phyloP scores from a whole-genome alignment of 2,113 vertebrate species.

The Albula glossodonta region DNA sequence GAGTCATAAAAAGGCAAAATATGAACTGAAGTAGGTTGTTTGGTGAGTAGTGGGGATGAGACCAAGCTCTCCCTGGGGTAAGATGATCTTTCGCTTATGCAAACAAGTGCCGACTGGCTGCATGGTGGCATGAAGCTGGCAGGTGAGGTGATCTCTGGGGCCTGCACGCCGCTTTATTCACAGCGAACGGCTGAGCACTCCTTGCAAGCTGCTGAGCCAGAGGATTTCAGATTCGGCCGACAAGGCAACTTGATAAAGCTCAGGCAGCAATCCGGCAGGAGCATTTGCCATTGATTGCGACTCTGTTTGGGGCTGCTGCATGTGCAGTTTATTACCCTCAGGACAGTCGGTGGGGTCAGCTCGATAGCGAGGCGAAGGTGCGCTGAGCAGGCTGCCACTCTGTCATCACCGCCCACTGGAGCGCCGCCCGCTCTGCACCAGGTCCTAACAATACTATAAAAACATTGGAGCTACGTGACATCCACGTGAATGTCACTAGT shows the following conservation, averaged over 20 bases:
- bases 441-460: not conserved
- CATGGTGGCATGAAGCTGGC: not conserved
- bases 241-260: conserved; percentile 59
- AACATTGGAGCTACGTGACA: not conserved
- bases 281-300: conserved; percentile 78
- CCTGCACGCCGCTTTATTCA: conserved; percentile 27
- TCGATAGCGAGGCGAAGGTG: conserved; percentile 65
- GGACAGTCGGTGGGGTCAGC: conserved; percentile 65
- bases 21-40: not conserved
- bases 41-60: not conserved
- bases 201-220: conserved; percentile 63
- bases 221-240: conserved; percentile 57
- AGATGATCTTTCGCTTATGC: not conserved
- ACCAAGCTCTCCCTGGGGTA: not conserved
- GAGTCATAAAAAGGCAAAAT: not conserved
- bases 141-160: conserved; percentile 26
- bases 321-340: conserved; percentile 74
- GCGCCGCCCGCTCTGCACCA: not conserved
- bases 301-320: conserved; percentile 70
- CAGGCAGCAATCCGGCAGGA: conserved; percentile 71
- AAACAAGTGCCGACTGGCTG: not conserved
- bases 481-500: not conserved
- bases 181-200: conserved; percentile 51
- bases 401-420: conserved; percentile 35
- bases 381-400: conserved; percentile 58